Conservation (phyloP, 1,140 invertebrate genomes). For the Neocloeon triangulifer region DNA sequence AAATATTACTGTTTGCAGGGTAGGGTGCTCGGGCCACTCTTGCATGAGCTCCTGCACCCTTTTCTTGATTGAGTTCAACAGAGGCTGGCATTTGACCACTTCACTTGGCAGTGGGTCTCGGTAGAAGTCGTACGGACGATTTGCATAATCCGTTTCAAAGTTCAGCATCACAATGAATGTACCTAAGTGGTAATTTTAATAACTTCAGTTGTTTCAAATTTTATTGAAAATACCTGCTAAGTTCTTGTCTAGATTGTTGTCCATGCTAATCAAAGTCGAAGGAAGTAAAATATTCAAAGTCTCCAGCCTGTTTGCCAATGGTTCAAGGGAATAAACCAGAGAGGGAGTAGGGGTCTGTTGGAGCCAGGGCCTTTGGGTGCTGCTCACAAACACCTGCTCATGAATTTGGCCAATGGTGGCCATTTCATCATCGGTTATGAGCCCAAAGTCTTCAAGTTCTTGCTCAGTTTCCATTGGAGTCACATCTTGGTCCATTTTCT, state of each 20-base stretch:
- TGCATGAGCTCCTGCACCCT: slow-evolving; percentile 41
- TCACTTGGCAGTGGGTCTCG: slow-evolving; percentile 59
- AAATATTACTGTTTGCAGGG: slow-evolving; percentile 33
- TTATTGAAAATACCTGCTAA: too few species aligned
- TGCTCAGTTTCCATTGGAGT: too few species aligned
- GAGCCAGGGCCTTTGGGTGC: slow-evolving; percentile 13
- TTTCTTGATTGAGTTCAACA: slow-evolving; percentile 36
- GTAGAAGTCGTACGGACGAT: slow-evolving; percentile 83
- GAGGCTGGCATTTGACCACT: slow-evolving; percentile 39
- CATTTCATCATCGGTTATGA: slow-evolving; percentile 15
- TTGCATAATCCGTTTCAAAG: too few species aligned
- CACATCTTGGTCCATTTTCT: too few species aligned
- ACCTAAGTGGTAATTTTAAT: too few species aligned
- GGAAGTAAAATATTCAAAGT: slow-evolving; percentile 1
- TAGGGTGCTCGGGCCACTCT: slow-evolving; percentile 81
- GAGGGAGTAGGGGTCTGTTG: not conserved
- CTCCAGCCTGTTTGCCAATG: slow-evolving; percentile 8
- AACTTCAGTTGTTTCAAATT: too few species aligned
- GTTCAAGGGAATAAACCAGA: slow-evolving; percentile 8
- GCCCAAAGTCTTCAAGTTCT: too few species aligned
- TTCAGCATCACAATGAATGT: too few species aligned
- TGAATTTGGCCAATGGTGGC: slow-evolving; percentile 13
- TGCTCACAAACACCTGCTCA: slow-evolving; percentile 10
- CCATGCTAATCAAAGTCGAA: too few species aligned
- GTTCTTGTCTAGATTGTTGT: too few species aligned